Evolutionary conservation across 2,888 invertebrate species (phyloP), one percentile per base, ranked within the genome.

Genomic region (Glaucopsyche alexis): DNA sequence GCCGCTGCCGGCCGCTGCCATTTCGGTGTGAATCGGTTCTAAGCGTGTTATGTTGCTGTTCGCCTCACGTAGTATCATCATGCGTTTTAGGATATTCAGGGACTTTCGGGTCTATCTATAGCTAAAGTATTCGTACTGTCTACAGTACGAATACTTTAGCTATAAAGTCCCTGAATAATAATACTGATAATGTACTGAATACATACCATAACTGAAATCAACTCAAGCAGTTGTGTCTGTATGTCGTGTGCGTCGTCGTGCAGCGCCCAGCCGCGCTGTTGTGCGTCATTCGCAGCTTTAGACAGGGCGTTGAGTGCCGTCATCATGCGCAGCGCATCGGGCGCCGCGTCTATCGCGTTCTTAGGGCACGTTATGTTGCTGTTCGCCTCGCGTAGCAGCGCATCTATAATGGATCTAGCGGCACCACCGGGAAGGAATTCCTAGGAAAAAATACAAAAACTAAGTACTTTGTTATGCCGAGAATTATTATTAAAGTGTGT

Each of bases 201-300:
- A 60, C 71, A 74, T 89, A 97, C 97, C 94, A 97, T 93, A 82
- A 97, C 97, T 76, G 96, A 96, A 71, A 96, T 96, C 40, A 97
- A 93, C 85, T 97, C 97, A 73, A 95, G 94, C 74, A 99, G 94
- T 85, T 98, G 97, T 75, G 97, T 96, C 75, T 96, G 95, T 82
- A 99, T 98, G 79, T 97, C 96, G 75, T 95, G 95, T 78, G 98
- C 98, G 85, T 99, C 99, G 84, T 99, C 98, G 84, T 98, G 97
- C 47, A 99, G 91, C 86, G 98, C 97, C 99, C 99, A 99, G 79
- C 97, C 98, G 74, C 99, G 94, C 83, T 99, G 99, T 83, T 99
- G 98, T 0, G 98, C 97, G 85, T 99, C 99, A 83, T 98, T 98
- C 79, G 98, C 98, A 78, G 98, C 98, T 76, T 96, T 96, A 2